A percentile compares a stretch with the other conserved stretches of the same genome.
Conservation (phyloP, 2,113 vertebrate genomes). For the Brachionichthys hirsutus region DNA sequence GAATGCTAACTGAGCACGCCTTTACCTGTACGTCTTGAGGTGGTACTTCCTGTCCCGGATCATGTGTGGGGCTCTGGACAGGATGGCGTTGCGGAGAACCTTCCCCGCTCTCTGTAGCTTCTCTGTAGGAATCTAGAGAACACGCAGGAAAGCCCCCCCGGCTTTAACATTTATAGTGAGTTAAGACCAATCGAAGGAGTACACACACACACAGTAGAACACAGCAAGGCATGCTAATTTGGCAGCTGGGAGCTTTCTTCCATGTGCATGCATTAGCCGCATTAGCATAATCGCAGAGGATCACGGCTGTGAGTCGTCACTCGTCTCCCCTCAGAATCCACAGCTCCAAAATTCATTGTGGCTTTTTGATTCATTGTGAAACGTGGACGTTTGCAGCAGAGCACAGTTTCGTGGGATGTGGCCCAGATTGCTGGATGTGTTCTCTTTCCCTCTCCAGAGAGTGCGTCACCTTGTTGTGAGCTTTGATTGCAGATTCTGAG, state of each 20-base stretch:
- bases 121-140: conserved; percentile 89
- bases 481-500: conserved; percentile 83
- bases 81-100: conserved; percentile 89
- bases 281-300: conserved; percentile 73
- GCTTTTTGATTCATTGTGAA: conserved; percentile 37
- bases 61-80: conserved; percentile 96
- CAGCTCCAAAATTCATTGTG: conserved; percentile 23
- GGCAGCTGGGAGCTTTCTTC: conserved; percentile 69
- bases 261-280: conserved; percentile 58
- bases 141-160: too few relatives aligned
- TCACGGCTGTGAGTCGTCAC: conserved; percentile 62
- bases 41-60: conserved; percentile 98
- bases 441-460: background rate
- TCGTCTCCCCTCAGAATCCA: conserved; percentile 28
- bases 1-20: background rate
- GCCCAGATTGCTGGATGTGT: background rate
- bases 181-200: background rate
- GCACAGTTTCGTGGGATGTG: background rate
- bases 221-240: conserved; percentile 70
- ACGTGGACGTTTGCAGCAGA: conserved; percentile 32
- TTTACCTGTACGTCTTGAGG: conserved; percentile 94
- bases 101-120: conserved; percentile 94
- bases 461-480: conserved; percentile 84
- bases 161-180: too few relatives aligned
- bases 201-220: conserved; percentile 33